phyloP scores from a whole-genome alignment of 2,888 invertebrate species.

The Mechanitis messenoides region DNA sequence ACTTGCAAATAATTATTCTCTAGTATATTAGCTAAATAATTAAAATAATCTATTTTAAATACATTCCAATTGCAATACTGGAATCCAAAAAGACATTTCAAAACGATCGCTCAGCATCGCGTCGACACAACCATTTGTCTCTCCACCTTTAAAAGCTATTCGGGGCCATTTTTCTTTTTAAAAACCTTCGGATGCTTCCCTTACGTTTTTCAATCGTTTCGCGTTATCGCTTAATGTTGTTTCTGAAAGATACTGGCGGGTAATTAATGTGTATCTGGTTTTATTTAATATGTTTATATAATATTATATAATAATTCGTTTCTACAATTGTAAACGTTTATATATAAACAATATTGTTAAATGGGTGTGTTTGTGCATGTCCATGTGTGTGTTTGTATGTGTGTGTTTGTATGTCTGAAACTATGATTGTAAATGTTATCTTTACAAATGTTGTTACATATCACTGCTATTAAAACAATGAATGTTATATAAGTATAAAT shows the following conservation, averaged over 20 bases:
- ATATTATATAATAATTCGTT: no score
- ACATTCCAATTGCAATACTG: slow-evolving; percentile 16
- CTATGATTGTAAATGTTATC: no score
- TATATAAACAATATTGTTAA: no score
- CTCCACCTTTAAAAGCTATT: slow-evolving; percentile 74
- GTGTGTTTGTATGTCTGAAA: no score
- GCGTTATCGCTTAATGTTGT: slow-evolving; percentile 46
- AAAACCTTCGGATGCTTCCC: slow-evolving; percentile 74
- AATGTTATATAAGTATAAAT: no score
- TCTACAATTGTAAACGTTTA: no score
- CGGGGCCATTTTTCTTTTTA: slow-evolving; percentile 73
- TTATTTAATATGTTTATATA: background rate
- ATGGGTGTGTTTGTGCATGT: no score
- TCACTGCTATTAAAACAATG: no score
- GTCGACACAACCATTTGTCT: slow-evolving; percentile 64
- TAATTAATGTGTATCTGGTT: background rate
- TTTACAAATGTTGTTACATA: no score
- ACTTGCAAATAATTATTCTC: no score
- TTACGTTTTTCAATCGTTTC: slow-evolving; percentile 74
- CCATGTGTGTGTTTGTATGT: no score
- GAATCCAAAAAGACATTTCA: slow-evolving; percentile 15
- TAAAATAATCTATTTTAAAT: slow-evolving; percentile 7
- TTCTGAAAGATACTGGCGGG: background rate
- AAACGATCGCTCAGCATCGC: slow-evolving; percentile 48
- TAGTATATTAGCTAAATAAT: background rate